Percentiles rank a stretch among this genome's conserved stretches.
phyloP scores from a whole-genome alignment of 2,113 vertebrate genomes.

The Genyomyrus donnyi region DNA sequence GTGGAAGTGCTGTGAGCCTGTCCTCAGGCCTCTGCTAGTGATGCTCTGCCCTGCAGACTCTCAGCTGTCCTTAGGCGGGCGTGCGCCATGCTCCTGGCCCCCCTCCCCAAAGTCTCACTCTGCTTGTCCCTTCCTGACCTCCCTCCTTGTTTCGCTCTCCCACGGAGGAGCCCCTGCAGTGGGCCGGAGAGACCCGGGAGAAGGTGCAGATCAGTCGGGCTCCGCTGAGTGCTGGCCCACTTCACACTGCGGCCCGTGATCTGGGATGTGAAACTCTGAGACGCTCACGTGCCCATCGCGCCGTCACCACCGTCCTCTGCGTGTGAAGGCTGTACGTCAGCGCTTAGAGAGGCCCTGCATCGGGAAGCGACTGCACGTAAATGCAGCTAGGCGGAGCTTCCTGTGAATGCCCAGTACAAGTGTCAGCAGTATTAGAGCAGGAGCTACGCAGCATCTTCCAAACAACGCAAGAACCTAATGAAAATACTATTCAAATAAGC shows the following conservation, averaged over 20 bases:
- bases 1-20: background rate
- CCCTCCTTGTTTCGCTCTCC: background rate
- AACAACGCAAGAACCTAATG: background rate
- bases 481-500: background rate
- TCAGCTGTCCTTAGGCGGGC: background rate
- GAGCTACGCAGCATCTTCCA: background rate
- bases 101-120: background rate
- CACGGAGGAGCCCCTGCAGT: background rate
- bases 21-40: background rate
- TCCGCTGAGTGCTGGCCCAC: conserved; percentile 9
- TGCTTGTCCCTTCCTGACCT: background rate
- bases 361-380: background rate
- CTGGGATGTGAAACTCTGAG: conserved; percentile 9
- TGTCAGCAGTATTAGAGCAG: background rate
- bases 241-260: background rate
- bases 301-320: background rate
- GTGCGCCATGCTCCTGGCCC: background rate
- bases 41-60: background rate
- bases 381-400: background rate
- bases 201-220: background rate
- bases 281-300: background rate
- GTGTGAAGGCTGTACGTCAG: background rate
- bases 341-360: background rate
- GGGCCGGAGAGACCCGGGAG: background rate
- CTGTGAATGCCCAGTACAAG: background rate